phyloP scores from a whole-genome alignment of 1,140 invertebrate genomes.

The Euwallacea fornicatus region DNA sequence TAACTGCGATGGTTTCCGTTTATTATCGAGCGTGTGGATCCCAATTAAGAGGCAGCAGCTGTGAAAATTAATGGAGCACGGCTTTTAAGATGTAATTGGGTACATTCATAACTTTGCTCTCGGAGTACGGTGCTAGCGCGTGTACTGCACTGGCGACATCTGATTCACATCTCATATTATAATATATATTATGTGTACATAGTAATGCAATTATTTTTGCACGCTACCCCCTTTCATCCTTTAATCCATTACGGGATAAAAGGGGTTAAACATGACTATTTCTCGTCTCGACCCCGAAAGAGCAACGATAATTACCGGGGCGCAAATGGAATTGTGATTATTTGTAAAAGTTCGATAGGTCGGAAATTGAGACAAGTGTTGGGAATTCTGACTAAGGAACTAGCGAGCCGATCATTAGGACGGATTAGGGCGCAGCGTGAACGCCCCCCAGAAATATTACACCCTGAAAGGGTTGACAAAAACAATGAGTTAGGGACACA shows the following conservation, averaged over 20 bases:
- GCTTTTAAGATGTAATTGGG: slow-evolving; percentile 69
- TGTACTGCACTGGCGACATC: slow-evolving; percentile 43
- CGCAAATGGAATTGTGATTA: slow-evolving; percentile 50
- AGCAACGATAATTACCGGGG: slow-evolving; percentile 51
- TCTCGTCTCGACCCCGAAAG: slow-evolving; percentile 44
- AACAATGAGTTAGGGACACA: slow-evolving; percentile 42
- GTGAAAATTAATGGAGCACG: slow-evolving; percentile 68
- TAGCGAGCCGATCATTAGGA: slow-evolving; percentile 48
- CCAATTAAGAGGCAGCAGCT: slow-evolving; percentile 68
- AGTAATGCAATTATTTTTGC: slow-evolving; percentile 47
- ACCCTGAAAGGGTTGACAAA: slow-evolving; percentile 46
- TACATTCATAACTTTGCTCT: slow-evolving; percentile 62
- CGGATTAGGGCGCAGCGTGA: slow-evolving; percentile 45
- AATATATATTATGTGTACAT: slow-evolving; percentile 27
- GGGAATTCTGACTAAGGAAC: slow-evolving; percentile 41
- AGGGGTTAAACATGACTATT: slow-evolving; percentile 42
- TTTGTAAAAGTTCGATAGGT: slow-evolving; percentile 42
- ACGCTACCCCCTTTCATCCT: slow-evolving; percentile 39
- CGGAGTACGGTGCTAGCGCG: slow-evolving; percentile 40
- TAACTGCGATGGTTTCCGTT: slow-evolving; percentile 49
- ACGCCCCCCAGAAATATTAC: slow-evolving; percentile 45
- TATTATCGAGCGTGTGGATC: slow-evolving; percentile 63
- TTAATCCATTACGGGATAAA: slow-evolving; percentile 49
- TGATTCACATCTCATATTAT: slow-evolving; percentile 44
- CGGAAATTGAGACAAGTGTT: slow-evolving; percentile 47